Conservation (phyloP, 2,797 vertebrate species). For the Pantherophis vulpinus region DNA sequence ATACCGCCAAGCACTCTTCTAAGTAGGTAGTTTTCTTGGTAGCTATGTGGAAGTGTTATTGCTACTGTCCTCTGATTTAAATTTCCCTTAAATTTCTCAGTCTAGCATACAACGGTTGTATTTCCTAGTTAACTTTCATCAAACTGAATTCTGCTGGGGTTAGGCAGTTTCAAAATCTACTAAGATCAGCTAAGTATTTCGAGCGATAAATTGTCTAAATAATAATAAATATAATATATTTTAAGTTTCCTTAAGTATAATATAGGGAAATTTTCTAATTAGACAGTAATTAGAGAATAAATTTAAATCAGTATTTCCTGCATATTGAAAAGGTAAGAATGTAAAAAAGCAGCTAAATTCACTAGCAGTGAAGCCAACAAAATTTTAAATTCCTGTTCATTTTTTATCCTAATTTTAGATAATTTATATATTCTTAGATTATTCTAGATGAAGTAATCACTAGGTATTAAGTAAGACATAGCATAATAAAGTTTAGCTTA, state of each 20-base stretch:
- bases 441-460: neutral
- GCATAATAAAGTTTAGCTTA: neutral
- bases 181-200: neutral
- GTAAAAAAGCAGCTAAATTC: fast-evolving
- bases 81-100: neutral
- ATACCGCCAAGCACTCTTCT: neutral
- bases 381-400: neutral
- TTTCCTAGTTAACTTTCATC: neutral
- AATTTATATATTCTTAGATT: neutral
- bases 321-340: neutral
- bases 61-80: neutral
- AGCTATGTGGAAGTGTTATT: neutral
- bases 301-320: fast-evolving
- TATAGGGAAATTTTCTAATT: neutral
- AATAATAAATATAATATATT: neutral
- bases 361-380: fast-evolving
- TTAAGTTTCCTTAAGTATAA: fast-evolving
- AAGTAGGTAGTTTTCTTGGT: neutral
- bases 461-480: neutral
- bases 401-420: neutral
- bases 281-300: neutral
- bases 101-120: neutral
- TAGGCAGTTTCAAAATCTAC: neutral
- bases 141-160: neutral
- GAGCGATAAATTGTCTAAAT: neutral